Evolutionary conservation across 2,113 vertebrate genomes (phyloP), one percentile per base, ranked within the genome.

Genomic region (Oxygymnocypris stewartii): DNA sequence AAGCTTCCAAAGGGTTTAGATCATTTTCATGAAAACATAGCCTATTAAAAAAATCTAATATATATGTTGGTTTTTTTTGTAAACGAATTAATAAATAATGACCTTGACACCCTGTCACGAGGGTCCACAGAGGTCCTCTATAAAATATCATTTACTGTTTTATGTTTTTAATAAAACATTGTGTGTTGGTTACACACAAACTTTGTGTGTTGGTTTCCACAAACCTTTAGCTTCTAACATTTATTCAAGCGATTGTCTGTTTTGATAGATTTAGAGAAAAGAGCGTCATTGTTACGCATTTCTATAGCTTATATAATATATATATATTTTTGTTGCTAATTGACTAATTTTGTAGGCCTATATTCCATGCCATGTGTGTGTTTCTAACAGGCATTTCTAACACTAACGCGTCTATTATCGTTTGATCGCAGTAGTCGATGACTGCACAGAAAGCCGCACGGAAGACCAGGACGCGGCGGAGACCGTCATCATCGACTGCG

Each of bases 401-500:
- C 31, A 8, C 35, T 44, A 81, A 59, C 44, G 16, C 16, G n/a
- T 16, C 20, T 35, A 2, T 84, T 57, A 54, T 74, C 37, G 2
- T 54, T 47, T 20, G 9, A 28, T 42, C 37, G 57, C 57, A 80
- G 78, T 63, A 44, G 35, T 6, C 35, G 78, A 80, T 4, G 78
- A 80, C 75, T 57, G 77, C 20, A 20, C 47, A 2, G 85, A 87
- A 4, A 75, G 47, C 42, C 91, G 87, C 86, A 88, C 88, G 23
- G 91, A 92, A 2, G 89, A 92, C 51, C 78, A 59, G 1, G 65
- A 89, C 51, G 89, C 93, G 73, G 51, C 77, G 4, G 91, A 93
- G 25, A 89, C 77, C 20, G 86, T 86, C 37, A 92, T 95, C 84
- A 94, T 93, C 82, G 93, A 96, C 84, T 92, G 93, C 82, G 96